These are phyloP conservation scores for Drosophila pseudoananassae DNA, from an alignment of 1,140 invertebrate species.

Conservation along the genomic window DNA sequence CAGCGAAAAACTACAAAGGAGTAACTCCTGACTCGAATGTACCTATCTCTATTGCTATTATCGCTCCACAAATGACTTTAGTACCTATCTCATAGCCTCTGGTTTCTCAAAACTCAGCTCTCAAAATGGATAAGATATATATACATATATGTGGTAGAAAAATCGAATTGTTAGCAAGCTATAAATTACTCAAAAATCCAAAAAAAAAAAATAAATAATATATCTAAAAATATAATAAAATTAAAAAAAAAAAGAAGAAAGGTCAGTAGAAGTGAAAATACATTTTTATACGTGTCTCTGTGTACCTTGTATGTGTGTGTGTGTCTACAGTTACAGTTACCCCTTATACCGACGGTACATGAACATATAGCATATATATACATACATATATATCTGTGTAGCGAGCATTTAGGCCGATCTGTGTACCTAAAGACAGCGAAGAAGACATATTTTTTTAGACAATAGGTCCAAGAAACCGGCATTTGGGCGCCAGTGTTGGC, in stretches of 20 bases:
- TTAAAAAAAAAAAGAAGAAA: neutral
- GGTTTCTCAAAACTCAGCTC: slow-evolving; percentile 22
- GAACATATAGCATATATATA: slow-evolving; percentile 8
- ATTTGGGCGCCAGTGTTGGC: neutral
- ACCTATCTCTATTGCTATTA: slow-evolving; percentile 47
- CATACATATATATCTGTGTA: neutral
- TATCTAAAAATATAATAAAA: slow-evolving; percentile 2
- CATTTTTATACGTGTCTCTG: slow-evolving; percentile 9
- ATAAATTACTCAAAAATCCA: slow-evolving; percentile 4
- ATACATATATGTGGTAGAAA: slow-evolving; percentile 3
- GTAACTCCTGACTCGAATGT: slow-evolving; percentile 46
- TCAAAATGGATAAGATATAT: slow-evolving; percentile 6
- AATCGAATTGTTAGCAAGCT: neutral
- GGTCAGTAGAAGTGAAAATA: neutral
- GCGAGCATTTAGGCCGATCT: slow-evolving; percentile 12
- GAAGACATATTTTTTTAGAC: slow-evolving; percentile 33
- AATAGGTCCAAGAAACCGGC: slow-evolving; percentile 15
- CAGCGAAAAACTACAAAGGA: neutral
- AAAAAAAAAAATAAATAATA: neutral
- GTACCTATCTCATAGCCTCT: slow-evolving; percentile 51
- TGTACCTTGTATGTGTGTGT: slow-evolving; percentile 10
- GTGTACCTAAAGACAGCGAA: slow-evolving; percentile 13
- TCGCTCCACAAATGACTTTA: slow-evolving; percentile 33
- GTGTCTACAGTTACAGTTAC: slow-evolving; percentile 11
- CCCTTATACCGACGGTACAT: neutral